These are phyloP conservation scores for Lemur catta DNA, from an alignment of 2,797 vertebrate species.

Conservation along the genomic window DNA sequence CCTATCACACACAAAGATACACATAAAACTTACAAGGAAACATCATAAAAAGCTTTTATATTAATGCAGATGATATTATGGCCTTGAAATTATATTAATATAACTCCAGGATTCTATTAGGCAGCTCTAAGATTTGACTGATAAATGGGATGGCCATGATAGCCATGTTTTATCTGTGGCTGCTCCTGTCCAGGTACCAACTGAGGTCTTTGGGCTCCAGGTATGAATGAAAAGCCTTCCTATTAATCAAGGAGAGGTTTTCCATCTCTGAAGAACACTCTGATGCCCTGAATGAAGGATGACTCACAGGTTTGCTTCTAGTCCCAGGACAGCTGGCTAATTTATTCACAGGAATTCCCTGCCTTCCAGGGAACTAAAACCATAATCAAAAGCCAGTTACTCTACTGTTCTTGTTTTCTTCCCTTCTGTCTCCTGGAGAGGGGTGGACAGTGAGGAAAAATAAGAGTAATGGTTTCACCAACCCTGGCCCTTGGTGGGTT, in stretches of 20 bases:
- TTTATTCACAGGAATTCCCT: background rate
- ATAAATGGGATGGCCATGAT: background rate
- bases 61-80: background rate
- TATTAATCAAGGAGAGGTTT: background rate
- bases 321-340: background rate
- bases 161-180: background rate
- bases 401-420: background rate
- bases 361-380: slow-evolving; percentile 8
- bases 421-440: background rate
- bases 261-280: background rate
- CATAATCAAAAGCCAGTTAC: background rate
- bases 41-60: background rate
- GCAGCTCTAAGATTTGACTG: background rate
- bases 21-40: background rate
- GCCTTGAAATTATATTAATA: background rate
- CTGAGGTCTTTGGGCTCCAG: background rate
- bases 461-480: background rate
- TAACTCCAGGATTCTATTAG: background rate
- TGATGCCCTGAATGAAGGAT: background rate
- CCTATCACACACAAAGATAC: background rate
- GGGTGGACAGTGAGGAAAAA: background rate
- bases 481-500: background rate
- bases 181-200: background rate
- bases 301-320: background rate
- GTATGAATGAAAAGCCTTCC: background rate